Base-by-base conservation (phyloP, 2,888 invertebrate genomes). In the Ennomos quercinarius region DNA sequence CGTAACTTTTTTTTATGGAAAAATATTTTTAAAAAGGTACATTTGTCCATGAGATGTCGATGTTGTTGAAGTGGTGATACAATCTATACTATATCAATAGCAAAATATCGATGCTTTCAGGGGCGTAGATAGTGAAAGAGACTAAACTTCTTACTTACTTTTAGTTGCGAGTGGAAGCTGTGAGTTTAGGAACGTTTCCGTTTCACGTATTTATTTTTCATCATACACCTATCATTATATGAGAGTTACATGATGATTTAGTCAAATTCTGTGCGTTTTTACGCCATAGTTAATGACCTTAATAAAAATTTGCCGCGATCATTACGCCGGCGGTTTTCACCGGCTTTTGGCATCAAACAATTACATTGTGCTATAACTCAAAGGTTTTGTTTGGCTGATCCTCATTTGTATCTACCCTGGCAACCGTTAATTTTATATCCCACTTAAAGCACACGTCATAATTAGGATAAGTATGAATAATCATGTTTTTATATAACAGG, bases 221-320 rank as follows among this genome's bases (percentile, higher is more conserved):
- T 37, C 8, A 41, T 37, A 46, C 51, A 41, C 4, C 17, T 46
- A 9, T n/a, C 27, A 40, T 40, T 40, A 45, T 58, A 56, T 56
- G 53, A 56, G 53, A 59, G 58, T 59, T 57, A 55, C 44, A 56
- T 59, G 61, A 48, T 50, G 50, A 63, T 66, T 63, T 54, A 63
- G 39, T 39, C 43, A 59, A 41, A 53, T 57, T 45, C 49, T 48
- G 62, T 56, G 64, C 17, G 60, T 65, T 69, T 69, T 67, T 67
- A 64, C 63, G 65, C 57, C 63, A 59, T 62, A 56, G 61, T 59
- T 67, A 65, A 69, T 69, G 63, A 59, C 62, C 57, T 59, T 66
- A 67, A 67, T 69, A 67, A 65, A 66, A 61, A 63, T 64, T 64
- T 57, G 54, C 65, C 59, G 39, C 64, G 59, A 63, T 62, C 62